Base-by-base conservation (phyloP, 2,888 invertebrate species). In the Stenurella melanura region DNA sequence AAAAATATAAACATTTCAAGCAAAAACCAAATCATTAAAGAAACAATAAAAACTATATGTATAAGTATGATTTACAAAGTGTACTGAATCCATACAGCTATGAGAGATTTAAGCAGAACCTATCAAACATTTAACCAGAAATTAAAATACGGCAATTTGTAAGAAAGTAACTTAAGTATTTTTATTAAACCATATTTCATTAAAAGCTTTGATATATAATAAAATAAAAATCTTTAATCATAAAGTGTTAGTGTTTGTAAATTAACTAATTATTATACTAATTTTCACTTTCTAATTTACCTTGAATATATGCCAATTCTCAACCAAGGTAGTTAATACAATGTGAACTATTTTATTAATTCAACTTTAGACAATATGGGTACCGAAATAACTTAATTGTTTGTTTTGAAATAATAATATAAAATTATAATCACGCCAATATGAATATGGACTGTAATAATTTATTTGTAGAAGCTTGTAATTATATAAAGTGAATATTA, bases 401-500 rank as follows among this genome's bases (percentile, higher is more conserved):
- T 26, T 26, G 21, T 26, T 26, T 26, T 26, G 4, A 26, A 26
- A 26, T 26, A 50, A n/a, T 50, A 50, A 6, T n/a, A 50, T 60
- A 58, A 38, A 70, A 17, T 70, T 58, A 42, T 19, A 64, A 0
- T 12, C 64, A 18, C 19, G 1, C 64, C 38, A 64, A 64, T 42
- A 42, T 42, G n/a, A 64, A 38, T 17, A 18, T 18, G 4, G 3
- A 42, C 12, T 15, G 42, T 42, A 15, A 15, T 42, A 10, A 15
- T 42, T 58, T 21, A 58, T 21, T 58, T 21, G 18, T 58, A 21
- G 18, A 56, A 11, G 12, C 19, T 58, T 38, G 50, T 18, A 70
- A 10, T 19, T 42, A 38, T 60, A 12, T 57, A 54, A 26, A 26
- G 15, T 67, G 19, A 60, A 66, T 58, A 18, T 73, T 75, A n/a